phyloP scores from a whole-genome alignment of 2,888 invertebrate genomes.

The Drosophila sordidula region DNA sequence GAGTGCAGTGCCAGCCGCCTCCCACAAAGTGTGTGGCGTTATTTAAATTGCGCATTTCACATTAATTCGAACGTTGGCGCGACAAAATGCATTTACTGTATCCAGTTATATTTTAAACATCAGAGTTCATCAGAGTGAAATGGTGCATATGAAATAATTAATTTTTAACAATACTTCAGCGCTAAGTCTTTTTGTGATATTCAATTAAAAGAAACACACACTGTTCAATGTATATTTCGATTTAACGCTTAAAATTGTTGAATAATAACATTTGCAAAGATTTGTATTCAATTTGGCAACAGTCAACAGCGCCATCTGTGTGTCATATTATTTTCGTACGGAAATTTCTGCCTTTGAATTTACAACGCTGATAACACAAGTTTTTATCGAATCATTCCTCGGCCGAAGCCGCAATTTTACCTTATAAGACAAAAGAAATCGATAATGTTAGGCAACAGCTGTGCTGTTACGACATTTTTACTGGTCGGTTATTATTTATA shows the following conservation, averaged over 20 bases:
- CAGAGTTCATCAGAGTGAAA: neutral
- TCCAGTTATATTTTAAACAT: neutral
- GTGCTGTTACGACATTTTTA: slow-evolving; percentile 3
- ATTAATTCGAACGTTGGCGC: slow-evolving; percentile 7
- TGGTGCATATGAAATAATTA: neutral
- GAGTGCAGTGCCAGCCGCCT: slow-evolving; percentile 10
- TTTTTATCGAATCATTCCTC: neutral
- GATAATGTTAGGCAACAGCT: slow-evolving; percentile 15
- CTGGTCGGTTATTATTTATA: neutral
- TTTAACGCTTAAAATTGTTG: neutral
- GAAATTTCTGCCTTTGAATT: neutral
- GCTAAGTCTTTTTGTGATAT: too few relatives aligned
- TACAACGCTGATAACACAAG: neutral
- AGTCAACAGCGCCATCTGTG: slow-evolving; percentile 12
- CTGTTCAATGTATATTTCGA: too few relatives aligned
- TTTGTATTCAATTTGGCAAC: neutral
- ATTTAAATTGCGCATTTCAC: slow-evolving; percentile 39
- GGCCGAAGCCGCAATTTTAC: neutral
- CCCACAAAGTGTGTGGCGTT: slow-evolving; percentile 15
- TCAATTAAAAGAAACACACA: too few relatives aligned
- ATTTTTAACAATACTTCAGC: neutral
- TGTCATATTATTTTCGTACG: neutral
- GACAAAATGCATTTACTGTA: slow-evolving; percentile 10
- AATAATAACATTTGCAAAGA: neutral
- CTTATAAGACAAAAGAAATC: neutral